phyloP scores from a whole-genome alignment of 2,113 vertebrate species.

The Proterorhinus semilunaris region DNA sequence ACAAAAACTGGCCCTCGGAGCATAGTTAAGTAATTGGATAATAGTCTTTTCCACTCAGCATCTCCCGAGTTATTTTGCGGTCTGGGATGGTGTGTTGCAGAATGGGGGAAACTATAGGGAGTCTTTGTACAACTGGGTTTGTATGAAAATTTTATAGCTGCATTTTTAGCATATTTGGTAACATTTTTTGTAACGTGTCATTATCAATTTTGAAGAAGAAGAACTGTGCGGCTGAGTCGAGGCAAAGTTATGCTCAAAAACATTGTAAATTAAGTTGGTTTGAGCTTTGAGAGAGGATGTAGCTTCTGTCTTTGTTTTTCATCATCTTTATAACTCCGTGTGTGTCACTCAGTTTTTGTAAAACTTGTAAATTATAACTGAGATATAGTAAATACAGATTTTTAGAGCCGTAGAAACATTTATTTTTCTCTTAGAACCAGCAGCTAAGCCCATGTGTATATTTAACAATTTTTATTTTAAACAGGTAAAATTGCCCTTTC shows the following conservation, averaged over 20 bases:
- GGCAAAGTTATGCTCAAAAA: constrained; percentile 5
- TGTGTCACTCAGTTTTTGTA: constrained; percentile 59
- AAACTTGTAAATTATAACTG: constrained; percentile 60
- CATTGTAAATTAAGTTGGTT: constrained; percentile 2
- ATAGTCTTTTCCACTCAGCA: constrained; percentile 62
- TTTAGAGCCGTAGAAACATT: constrained; percentile 67
- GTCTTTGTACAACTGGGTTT: constrained; percentile 67
- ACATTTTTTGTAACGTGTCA: constrained; percentile 60
- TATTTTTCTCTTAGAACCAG: constrained; percentile 72
- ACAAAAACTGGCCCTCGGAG: constrained; percentile 41
- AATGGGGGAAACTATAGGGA: constrained; percentile 28
- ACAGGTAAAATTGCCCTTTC: constrained; percentile 81
- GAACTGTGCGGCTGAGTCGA: constrained; percentile 15
- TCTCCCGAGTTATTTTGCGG: constrained; percentile 57
- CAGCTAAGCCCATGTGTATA: constrained; percentile 64
- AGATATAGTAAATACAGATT: constrained; percentile 63
- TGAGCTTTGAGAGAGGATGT: constrained; percentile 59
- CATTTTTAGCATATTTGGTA: constrained; percentile 64
- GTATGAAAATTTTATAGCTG: constrained; percentile 64
- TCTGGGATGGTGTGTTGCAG: constrained; percentile 44
- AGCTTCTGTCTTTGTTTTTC: constrained; percentile 50
- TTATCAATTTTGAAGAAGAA: constrained; percentile 58
- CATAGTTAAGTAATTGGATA: constrained; percentile 61
- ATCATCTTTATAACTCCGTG: constrained; percentile 44
- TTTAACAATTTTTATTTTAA: constrained; percentile 58